Base-by-base conservation (phyloP, 92 coral and sea anemone genomes). In the Bergia puertoricense region DNA sequence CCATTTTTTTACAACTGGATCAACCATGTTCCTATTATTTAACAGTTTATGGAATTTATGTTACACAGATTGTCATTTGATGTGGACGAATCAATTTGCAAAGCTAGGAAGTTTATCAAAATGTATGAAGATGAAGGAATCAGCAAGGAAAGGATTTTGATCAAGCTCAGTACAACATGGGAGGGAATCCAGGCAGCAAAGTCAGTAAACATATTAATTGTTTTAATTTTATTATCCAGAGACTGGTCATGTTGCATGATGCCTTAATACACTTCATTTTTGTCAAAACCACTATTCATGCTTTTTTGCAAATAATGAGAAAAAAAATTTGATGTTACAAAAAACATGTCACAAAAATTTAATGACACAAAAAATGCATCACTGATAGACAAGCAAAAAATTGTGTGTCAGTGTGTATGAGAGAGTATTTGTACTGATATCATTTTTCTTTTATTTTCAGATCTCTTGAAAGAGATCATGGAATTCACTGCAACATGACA, bases 141-240 rank as follows among this genome's bases (percentile, higher is more conserved):
- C 74, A 74, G 93, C 77, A 91, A 93, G 20, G 98, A 97, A 18
- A 95, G 99, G 88, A 94, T 97, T 74, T 95, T 97, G n/a, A 97
- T 97, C 90, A 97, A 97, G 85, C 95, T 97, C 1, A 90, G 99
- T 88, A 92, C 99, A 57, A 97, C 99, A 2, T 97, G 99, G 99
- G 99, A 95, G 85, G 99, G 99, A 13, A 94, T 97, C 23, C 88
- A 97, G 85, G 99, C 99, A 38, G 98, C 99, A 36, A 92, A 89
- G 99, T 96, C 44, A 84, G 94, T 93, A 46, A 30, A 43, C 23
- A 18, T 8, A 38, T n/a, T 20, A 16, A 2, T 3, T 39, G 18
- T 9, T 37, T 71, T 69, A 10, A 2, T 0, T n/a, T 67, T 10
- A 10, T 30, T 30, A 30, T 30, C 30, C 30, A 30, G 30, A 30